These are phyloP conservation scores for Dermatemys mawii DNA, from an alignment of 2,113 vertebrate genomes.

Conservation along the genomic window DNA sequence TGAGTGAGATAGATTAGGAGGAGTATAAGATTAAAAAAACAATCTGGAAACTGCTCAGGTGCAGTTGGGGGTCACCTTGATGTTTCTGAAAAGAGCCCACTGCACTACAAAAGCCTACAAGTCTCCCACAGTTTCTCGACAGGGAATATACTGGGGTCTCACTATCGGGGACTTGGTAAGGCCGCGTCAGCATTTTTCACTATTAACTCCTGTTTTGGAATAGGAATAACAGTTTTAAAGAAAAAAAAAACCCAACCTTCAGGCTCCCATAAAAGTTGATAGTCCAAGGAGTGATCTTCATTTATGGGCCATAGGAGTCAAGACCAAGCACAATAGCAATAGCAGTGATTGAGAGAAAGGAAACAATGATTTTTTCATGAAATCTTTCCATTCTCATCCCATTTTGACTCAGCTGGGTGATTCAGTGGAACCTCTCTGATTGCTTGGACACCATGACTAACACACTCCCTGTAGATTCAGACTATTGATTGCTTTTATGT, in stretches of 20 bases:
- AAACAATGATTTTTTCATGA: neutral
- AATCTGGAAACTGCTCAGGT: constrained; percentile 78
- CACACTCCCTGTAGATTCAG: neutral
- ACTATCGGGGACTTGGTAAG: neutral
- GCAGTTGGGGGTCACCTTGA: constrained; percentile 85
- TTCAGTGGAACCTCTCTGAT: neutral
- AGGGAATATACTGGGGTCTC: neutral
- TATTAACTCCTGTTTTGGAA: neutral
- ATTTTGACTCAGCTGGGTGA: neutral
- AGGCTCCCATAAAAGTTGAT: neutral
- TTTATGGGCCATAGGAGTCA: neutral
- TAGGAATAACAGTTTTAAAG: neutral
- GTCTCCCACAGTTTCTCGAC: neutral
- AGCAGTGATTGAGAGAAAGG: neutral
- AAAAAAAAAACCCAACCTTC: neutral
- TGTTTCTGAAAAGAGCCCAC: constrained; percentile 75
- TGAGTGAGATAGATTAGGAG: constrained; percentile 82
- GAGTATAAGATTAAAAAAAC: constrained; percentile 82
- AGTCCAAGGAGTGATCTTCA: neutral
- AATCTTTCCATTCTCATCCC: neutral
- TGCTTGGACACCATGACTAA: neutral
- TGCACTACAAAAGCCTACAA: constrained; percentile 72
- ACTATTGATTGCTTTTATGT: neutral
- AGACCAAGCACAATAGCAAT: neutral
- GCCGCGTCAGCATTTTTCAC: neutral